phyloP scores from a whole-genome alignment of 2,113 vertebrate genomes.

The Sphaerodactylus townsendi region DNA sequence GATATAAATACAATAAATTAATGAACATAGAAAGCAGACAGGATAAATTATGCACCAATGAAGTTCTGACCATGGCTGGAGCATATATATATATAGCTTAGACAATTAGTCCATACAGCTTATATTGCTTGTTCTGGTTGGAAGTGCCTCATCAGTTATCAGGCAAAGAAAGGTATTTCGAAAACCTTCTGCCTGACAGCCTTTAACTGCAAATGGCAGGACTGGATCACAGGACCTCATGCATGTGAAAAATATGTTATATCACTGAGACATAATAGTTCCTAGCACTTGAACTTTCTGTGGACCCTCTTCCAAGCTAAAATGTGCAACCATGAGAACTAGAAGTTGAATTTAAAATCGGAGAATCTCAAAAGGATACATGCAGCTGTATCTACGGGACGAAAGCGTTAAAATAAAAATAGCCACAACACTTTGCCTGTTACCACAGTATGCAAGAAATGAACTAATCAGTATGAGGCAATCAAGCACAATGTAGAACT shows the following conservation, averaged over 20 bases:
- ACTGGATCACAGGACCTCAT: too few species aligned
- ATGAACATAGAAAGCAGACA: neutral
- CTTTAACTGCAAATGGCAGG: too few species aligned
- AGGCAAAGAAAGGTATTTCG: too few species aligned
- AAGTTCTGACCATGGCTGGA: neutral
- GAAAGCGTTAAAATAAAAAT: neutral
- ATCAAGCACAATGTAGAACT: neutral
- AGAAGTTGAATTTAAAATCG: neutral
- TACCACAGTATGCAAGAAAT: neutral
- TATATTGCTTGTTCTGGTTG: too few species aligned
- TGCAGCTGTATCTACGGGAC: neutral
- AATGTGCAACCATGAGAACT: neutral
- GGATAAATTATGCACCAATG: neutral
- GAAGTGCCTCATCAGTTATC: too few species aligned
- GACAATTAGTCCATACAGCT: too few species aligned
- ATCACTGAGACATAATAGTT: too few species aligned
- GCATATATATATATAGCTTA: too few species aligned
- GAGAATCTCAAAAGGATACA: neutral
- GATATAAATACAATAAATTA: too few species aligned
- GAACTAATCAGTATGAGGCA: neutral
- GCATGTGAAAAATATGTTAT: too few species aligned
- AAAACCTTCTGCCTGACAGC: too few species aligned
- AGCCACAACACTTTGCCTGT: neutral
- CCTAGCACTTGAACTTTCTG: neutral
- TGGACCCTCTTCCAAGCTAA: neutral